Evolutionary conservation across 2,797 vertebrate species (phyloP).

Genomic region (Acrocephalus scirpaceus): DNA sequence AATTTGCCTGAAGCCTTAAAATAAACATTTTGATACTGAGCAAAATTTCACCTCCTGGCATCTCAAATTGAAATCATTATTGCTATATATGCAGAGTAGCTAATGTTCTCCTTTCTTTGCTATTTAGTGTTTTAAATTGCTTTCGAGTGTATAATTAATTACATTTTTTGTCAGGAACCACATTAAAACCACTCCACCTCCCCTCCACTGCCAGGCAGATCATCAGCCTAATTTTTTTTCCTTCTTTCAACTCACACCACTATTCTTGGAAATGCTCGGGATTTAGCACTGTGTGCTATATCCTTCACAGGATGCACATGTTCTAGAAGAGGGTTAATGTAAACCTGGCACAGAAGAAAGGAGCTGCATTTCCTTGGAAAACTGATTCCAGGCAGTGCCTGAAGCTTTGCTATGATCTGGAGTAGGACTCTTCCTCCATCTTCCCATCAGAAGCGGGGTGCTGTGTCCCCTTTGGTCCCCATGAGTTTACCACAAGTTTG

Average conservation of each 20-base stretch:
- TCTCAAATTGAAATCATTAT: neutral
- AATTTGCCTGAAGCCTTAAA: constrained; percentile 1
- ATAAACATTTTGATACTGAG: neutral
- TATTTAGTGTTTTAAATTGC: neutral
- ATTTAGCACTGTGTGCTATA: neutral
- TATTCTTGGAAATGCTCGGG: neutral
- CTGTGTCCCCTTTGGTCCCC: fast-evolving
- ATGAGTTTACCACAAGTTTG: fast-evolving
- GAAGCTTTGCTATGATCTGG: neutral
- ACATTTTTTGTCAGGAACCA: neutral
- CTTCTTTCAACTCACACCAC: neutral
- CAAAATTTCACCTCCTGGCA: neutral
- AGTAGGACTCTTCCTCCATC: neutral
- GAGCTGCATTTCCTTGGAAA: neutral
- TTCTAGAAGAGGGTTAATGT: neutral
- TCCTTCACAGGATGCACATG: neutral
- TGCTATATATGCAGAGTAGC: neutral
- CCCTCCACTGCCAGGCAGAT: neutral
- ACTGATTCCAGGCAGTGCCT: neutral
- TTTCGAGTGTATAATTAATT: constrained; percentile 20
- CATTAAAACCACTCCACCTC: constrained; percentile 25
- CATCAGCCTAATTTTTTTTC: neutral
- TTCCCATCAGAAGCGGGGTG: neutral
- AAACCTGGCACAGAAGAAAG: neutral
- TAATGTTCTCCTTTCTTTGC: neutral